Percentiles rank a stretch among this genome's conserved stretches.
These are phyloP conservation scores for Boloria euphrosyne DNA, from an alignment of 2,888 invertebrate species.

Conservation along the genomic window DNA sequence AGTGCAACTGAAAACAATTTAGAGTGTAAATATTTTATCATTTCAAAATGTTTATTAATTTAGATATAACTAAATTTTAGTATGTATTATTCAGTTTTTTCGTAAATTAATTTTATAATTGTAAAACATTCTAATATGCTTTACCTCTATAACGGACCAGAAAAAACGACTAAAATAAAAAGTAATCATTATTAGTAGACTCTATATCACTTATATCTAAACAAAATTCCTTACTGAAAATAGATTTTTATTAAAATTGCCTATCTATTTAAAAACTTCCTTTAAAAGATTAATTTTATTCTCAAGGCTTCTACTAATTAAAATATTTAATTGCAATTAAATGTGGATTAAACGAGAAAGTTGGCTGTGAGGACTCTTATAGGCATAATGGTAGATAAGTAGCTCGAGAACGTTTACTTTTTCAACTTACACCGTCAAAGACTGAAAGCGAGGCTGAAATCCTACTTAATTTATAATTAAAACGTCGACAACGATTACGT, in stretches of 20 bases:
- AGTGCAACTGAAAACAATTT: too few species aligned
- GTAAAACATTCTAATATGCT: too few species aligned
- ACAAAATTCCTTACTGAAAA: conserved; percentile 3
- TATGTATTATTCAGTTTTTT: too few species aligned
- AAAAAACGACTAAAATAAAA: too few species aligned
- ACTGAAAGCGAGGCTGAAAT: conserved; percentile 48
- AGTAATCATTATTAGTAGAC: too few species aligned
- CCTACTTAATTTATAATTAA: conserved; percentile 69
- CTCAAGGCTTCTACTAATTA: conserved; percentile 18
- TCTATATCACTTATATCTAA: background rate
- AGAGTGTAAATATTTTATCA: too few species aligned
- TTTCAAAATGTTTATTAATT: too few species aligned
- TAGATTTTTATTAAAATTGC: conserved; percentile 8
- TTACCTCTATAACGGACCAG: too few species aligned
- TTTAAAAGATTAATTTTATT: conserved; percentile 19
- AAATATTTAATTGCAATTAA: conserved; percentile 39
- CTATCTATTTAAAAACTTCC: conserved; percentile 15
- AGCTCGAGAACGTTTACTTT: conserved; percentile 42
- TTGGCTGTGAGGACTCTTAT: conserved; percentile 35
- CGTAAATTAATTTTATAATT: too few species aligned
- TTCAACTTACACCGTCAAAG: conserved; percentile 44
- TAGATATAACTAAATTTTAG: too few species aligned
- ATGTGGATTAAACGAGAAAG: conserved; percentile 38
- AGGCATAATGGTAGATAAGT: conserved; percentile 39
- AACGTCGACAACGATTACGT: conserved; percentile 69